Evolutionary conservation across 92 coral and sea anemone genomes (phyloP), one percentile per base, ranked within the genome.

Genomic region (Paragorgia papillata): DNA sequence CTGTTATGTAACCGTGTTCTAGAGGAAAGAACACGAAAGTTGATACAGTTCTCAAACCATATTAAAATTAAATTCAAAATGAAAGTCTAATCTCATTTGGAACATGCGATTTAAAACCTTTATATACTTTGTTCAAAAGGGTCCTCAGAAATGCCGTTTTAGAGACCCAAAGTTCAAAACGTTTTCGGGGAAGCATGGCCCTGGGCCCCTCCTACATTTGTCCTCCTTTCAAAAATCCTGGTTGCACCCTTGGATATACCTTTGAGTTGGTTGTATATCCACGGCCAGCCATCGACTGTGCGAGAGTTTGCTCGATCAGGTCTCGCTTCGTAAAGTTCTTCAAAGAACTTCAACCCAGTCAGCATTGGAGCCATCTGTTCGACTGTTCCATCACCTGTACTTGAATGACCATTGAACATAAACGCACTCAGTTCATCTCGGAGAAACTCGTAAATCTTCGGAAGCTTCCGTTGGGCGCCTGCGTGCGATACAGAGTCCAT

Each of bases 1-100:
- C 64, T 14, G 88, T 87, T 14, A 67, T 65, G 73, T 87, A 87
- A 34, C 91, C 91, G 29, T 83, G 79, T 20, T 68, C 75, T 68
- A 13, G 46, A 66, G 40, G 26, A 29, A 12, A 12, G 43, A 37
- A 37, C 43, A 37, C 43, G 5, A 12, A 37, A 5, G 43, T 37
- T 37, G 12, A 37, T 37, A 37, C 43, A 4, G 43, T 37, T 4
- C 43, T 37, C 5, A 37, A 4, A 37, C 12, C 43, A 37, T 4
- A n/a, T n/a, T n/a, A n/a, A n/a, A n/a, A n/a, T n/a, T n/a, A n/a
- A n/a, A n/a, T n/a, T n/a, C n/a, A n/a, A n/a, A n/a, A n/a, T n/a
- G n/a, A n/a, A n/a, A n/a, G n/a, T n/a, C n/a, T n/a, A n/a, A n/a
- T n/a, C n/a, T n/a, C n/a, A n/a, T n/a, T n/a, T n/a, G n/a, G n/a